Percentiles rank a stretch among this genome's conserved stretches.
phyloP scores from a whole-genome alignment of 2,888 invertebrate genomes.

The Piscicola geometra region DNA sequence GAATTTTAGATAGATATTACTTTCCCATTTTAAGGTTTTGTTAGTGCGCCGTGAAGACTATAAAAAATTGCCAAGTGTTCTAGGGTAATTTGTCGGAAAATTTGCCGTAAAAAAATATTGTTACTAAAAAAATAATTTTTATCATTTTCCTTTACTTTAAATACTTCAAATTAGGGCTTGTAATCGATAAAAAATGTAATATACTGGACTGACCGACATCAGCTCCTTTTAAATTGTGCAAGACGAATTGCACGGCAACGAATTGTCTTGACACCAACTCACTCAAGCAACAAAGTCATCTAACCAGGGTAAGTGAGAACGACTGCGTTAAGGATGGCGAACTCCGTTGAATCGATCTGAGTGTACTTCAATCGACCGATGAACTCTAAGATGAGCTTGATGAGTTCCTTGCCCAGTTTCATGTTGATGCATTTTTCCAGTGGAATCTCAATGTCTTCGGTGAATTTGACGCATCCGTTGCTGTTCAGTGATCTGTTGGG shows the following conservation, averaged over 20 bases:
- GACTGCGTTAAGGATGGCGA: conserved; percentile 53
- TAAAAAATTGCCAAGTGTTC: too few relatives aligned
- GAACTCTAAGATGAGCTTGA: conserved; percentile 52
- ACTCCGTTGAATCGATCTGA: conserved; percentile 51
- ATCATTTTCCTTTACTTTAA: too few relatives aligned
- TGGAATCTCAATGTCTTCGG: conserved; percentile 50
- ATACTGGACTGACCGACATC: neutral
- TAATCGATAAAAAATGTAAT: neutral
- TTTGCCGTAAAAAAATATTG: too few relatives aligned
- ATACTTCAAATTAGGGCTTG: too few relatives aligned
- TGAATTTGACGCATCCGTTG: conserved; percentile 51
- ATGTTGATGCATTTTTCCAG: conserved; percentile 47
- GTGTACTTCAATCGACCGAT: conserved; percentile 49
- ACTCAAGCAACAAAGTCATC: too few relatives aligned
- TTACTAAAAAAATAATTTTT: too few relatives aligned
- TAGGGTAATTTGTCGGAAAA: too few relatives aligned
- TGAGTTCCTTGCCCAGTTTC: conserved; percentile 54
- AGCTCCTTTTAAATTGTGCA: neutral
- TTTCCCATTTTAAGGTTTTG: too few relatives aligned
- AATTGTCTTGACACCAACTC: neutral
- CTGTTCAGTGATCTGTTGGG: conserved; percentile 51
- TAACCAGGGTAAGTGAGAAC: conserved; percentile 55
- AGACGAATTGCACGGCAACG: conserved; percentile 4
- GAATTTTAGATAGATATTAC: too few relatives aligned
- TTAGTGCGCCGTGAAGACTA: too few relatives aligned